These are phyloP conservation scores for Halictus quadricinctus DNA, from an alignment of 2,888 invertebrate genomes.

Conservation along the genomic window DNA sequence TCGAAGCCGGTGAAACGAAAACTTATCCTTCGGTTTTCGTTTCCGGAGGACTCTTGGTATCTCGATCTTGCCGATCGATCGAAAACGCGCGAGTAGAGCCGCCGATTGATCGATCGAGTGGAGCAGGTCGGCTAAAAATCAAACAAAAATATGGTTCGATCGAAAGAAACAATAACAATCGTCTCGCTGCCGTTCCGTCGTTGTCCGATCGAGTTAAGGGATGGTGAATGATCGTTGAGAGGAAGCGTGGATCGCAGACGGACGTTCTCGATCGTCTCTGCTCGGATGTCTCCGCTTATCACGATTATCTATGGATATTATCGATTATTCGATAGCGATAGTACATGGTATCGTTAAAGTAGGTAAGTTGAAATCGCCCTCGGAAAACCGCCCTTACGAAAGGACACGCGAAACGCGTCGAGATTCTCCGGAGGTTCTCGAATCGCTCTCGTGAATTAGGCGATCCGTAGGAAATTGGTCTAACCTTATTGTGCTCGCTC, in stretches of 20 bases:
- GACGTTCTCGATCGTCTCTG: background rate
- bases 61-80: background rate
- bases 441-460: slow-evolving; percentile 5
- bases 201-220: background rate
- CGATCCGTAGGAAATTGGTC: background rate
- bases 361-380: slow-evolving; percentile 37
- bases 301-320: slow-evolving; percentile 18
- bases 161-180: background rate
- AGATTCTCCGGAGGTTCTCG: background rate
- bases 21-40: background rate
- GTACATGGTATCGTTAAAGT: slow-evolving; percentile 43
- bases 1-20: background rate
- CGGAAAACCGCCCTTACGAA: slow-evolving; percentile 2
- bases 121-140: background rate
- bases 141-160: background rate
- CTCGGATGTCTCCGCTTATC: background rate
- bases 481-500: slow-evolving; percentile 28
- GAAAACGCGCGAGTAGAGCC: background rate
- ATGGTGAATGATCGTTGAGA: background rate
- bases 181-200: background rate
- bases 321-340: slow-evolving; percentile 53
- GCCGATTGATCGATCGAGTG: background rate
- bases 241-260: background rate
- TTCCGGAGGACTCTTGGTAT: background rate
- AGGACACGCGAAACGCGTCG: background rate